These are phyloP conservation scores for Formicarius rufipectus DNA, from an alignment of 2,113 vertebrate species.

Conservation along the genomic window DNA sequence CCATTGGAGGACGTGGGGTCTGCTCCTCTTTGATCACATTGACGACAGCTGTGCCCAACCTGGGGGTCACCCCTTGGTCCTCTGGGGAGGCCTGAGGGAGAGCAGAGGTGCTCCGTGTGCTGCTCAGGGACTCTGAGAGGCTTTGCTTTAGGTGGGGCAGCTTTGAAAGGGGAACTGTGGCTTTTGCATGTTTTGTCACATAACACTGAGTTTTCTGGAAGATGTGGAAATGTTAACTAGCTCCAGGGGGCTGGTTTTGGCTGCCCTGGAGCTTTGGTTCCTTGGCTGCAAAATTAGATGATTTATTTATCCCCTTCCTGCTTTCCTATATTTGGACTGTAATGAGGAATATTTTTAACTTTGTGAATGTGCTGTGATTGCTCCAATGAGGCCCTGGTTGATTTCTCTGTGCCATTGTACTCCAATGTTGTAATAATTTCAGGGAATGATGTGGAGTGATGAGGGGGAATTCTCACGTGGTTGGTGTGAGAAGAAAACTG, in stretches of 20 bases:
- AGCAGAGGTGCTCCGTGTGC: neutral
- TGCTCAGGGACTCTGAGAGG: neutral
- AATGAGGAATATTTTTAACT: neutral
- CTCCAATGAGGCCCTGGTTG: neutral
- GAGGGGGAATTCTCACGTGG: neutral
- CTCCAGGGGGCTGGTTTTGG: neutral
- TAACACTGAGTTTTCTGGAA: neutral
- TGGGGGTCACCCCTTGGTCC: neutral
- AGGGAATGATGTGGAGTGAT: neutral
- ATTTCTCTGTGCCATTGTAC: neutral
- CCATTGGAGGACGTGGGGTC: neutral
- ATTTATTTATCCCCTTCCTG: neutral
- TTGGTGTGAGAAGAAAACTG: neutral
- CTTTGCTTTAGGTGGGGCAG: neutral
- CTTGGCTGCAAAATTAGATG: neutral
- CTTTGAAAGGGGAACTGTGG: neutral
- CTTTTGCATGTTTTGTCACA: neutral
- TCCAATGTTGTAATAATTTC: neutral
- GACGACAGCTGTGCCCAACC: neutral
- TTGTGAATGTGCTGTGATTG: neutral
- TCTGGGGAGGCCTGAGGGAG: neutral
- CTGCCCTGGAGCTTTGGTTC: neutral
- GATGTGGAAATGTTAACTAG: neutral
- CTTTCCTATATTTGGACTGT: neutral
- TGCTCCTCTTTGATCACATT: neutral